Conservation (phyloP, 2,888 invertebrate genomes). For the Seira ritae region DNA sequence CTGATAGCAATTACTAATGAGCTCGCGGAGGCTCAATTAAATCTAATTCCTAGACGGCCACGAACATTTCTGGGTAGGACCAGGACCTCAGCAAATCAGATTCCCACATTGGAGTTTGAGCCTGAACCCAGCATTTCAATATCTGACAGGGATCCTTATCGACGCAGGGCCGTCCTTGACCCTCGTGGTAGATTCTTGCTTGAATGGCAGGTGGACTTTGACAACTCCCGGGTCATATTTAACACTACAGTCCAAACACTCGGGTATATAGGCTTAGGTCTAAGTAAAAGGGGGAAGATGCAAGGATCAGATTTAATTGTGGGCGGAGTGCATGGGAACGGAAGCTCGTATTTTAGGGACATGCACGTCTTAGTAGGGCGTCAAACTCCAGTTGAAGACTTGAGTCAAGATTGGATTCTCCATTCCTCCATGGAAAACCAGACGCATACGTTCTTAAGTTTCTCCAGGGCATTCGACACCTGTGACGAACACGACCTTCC, state of each 20-base stretch:
- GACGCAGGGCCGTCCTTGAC: constrained; percentile 27
- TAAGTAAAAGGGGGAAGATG: constrained; percentile 9
- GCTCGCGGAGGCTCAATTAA: no score
- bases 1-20: no score
- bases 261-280: not conserved
- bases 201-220: constrained; percentile 41
- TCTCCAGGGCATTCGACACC: constrained; percentile 40
- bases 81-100: no score
- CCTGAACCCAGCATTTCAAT: no score
- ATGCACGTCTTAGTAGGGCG: constrained; percentile 19
- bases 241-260: constrained; percentile 43
- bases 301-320: constrained; percentile 34
- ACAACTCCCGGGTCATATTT: constrained; percentile 22
- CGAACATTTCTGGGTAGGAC: no score
- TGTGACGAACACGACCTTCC: constrained; percentile 43
- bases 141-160: constrained; percentile 34
- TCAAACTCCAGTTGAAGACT: constrained; percentile 32
- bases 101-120: no score
- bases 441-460: constrained; percentile 26
- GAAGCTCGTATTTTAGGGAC: constrained; percentile 33
- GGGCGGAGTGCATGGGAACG: constrained; percentile 32
- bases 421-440: constrained; percentile 21
- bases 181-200: constrained; percentile 28
- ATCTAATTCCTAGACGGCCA: no score
- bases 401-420: constrained; percentile 35